Base-by-base conservation (phyloP, 2,797 vertebrate species). In the Galagoides demidoff region DNA sequence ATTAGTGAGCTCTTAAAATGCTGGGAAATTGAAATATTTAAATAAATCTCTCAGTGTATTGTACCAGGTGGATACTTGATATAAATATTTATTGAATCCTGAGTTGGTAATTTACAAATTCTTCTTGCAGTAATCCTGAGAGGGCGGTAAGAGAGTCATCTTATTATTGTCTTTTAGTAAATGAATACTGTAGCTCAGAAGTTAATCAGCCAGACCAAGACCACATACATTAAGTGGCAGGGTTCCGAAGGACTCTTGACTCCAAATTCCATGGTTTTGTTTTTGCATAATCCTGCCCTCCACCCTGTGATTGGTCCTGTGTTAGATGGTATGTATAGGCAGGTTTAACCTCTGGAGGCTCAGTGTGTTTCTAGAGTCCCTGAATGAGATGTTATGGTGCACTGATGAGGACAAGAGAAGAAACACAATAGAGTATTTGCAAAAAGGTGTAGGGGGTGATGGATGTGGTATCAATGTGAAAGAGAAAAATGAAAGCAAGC, bases 331-430 rank as follows among this genome's bases (percentile, higher is more conserved):
- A 68, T 14, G 12, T n/a, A 23, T 45, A 68, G 71, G 9, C 29
- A 0, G 43, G 23, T 91, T 59, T 74, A 76, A 76, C 37, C 73
- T 95, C 34, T 71, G 43, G 71, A 39, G 68, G 22, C 43, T 68
- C 10, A 31, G 17, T 39, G 6, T 43, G 12, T 90, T 94, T 88
- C 27, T 88, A 2, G 43, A 83, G 34, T 76, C 17, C 49, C 29
- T 90, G 39, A 61, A 88, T 87, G 70, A 94, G 74, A 87, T 68
- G 55, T 71, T 34, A 2, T 83, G 34, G 45, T 93, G 57, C 88
- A 11, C 3, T 45, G 3, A 29, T 17, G 14, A 90, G 49, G 78
- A 57, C 31, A 64, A 85, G 43, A 78, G 68, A 83, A 86, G 39
- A n/a, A 29, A 84, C 71, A 92, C 64, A 74, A 12, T 10, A 79